Conservation (phyloP, 2,113 vertebrate genomes). For the Scalopus aquaticus region DNA sequence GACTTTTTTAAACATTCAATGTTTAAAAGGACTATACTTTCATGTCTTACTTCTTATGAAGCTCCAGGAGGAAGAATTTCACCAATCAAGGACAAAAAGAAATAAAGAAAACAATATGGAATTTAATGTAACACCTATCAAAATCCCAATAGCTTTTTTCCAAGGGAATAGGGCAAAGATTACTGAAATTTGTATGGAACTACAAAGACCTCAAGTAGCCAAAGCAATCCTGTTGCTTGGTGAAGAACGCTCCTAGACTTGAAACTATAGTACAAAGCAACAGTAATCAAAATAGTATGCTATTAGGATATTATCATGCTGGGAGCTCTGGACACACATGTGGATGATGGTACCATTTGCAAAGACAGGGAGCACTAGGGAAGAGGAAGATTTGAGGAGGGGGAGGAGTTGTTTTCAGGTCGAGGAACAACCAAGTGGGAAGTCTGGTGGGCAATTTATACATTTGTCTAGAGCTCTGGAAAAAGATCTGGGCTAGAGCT, state of each 20-base stretch:
- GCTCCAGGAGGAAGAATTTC: neutral
- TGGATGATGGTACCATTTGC: neutral
- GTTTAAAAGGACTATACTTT: neutral
- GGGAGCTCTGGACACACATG: too few species aligned
- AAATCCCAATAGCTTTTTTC: too few species aligned
- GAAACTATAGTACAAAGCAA: too few species aligned
- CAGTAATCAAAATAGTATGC: too few species aligned
- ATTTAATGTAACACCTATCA: neutral
- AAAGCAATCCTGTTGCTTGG: too few species aligned
- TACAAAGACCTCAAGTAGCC: too few species aligned
- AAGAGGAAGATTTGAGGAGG: neutral
- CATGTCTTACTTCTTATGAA: neutral
- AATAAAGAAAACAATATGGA: neutral
- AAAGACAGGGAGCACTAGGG: neutral
- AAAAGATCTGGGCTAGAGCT: neutral
- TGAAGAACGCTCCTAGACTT: too few species aligned
- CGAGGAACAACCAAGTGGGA: neutral
- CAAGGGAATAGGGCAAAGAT: too few species aligned
- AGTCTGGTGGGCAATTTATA: neutral
- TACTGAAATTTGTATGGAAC: too few species aligned
- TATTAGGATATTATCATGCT: too few species aligned
- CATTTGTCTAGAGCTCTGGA: neutral
- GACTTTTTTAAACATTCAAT: neutral
- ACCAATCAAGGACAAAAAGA: neutral
- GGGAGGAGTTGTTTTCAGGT: neutral